Evolutionary conservation across 2,888 invertebrate species (phyloP).

Genomic region (Beris chalybata): DNA sequence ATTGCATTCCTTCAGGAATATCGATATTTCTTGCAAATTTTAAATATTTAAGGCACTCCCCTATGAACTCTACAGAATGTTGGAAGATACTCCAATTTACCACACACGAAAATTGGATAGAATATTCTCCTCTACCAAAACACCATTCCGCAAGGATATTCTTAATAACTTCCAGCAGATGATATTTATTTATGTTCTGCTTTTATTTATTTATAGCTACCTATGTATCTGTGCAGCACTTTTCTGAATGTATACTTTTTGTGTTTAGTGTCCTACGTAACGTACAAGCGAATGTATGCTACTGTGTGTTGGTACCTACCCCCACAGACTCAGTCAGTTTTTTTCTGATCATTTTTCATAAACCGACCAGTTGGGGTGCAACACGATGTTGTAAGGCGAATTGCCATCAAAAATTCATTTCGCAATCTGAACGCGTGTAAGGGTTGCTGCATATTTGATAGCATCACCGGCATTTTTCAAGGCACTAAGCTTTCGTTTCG

Average conservation of each 20-base stretch:
- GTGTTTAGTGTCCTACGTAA: too few relatives aligned
- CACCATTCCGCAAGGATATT: neutral
- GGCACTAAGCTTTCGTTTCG: slow-evolving; percentile 16
- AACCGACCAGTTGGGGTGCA: slow-evolving; percentile 27
- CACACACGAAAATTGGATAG: too few relatives aligned
- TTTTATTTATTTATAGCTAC: slow-evolving; percentile 5
- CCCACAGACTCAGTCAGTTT: neutral
- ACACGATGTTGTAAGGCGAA: slow-evolving; percentile 7
- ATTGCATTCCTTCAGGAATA: too few relatives aligned
- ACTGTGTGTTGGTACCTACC: neutral
- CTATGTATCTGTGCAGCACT: too few relatives aligned
- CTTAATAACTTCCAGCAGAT: neutral
- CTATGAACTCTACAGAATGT: too few relatives aligned
- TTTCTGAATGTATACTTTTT: too few relatives aligned
- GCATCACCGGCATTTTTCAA: slow-evolving; percentile 36
- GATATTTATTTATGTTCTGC: slow-evolving; percentile 7
- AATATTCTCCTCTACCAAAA: too few relatives aligned
- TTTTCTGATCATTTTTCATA: slow-evolving; percentile 31
- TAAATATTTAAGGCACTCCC: too few relatives aligned
- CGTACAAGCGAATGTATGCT: neutral
- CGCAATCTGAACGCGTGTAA: slow-evolving; percentile 58
- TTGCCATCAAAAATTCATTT: slow-evolving; percentile 55
- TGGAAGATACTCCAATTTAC: too few relatives aligned
- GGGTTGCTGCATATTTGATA: slow-evolving; percentile 54
- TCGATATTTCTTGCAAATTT: too few relatives aligned